Conservation (phyloP, 2,797 vertebrate genomes). For the Phrynocephalus vlangalii region DNA sequence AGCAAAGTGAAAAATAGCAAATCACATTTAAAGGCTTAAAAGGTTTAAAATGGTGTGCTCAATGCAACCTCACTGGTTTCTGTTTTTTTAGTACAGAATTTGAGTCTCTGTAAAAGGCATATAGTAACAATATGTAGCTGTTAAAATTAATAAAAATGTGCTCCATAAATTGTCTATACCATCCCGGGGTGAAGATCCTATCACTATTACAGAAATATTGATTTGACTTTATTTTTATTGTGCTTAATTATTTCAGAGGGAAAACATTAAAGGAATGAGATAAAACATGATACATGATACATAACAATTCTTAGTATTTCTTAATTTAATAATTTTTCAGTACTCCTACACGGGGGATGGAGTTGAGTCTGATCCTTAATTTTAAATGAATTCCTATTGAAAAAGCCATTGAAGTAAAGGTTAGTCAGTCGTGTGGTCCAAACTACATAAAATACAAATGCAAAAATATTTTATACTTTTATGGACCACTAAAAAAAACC, state of each 20-base stretch:
- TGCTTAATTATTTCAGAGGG: constrained; percentile 11
- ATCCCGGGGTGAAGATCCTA: not conserved
- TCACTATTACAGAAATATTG: constrained; percentile 22
- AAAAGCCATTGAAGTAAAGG: too few relatives aligned
- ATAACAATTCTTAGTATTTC: not conserved
- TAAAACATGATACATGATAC: not conserved
- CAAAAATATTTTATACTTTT: too few relatives aligned
- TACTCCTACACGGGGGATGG: not conserved
- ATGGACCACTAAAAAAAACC: too few relatives aligned
- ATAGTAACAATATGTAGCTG: constrained; percentile 7
- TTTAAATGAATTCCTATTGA: too few relatives aligned
- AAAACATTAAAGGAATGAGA: not conserved
- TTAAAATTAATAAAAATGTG: not conserved
- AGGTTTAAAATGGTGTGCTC: constrained; percentile 17
- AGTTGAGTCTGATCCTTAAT: not conserved
- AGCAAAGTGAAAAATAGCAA: constrained; percentile 28
- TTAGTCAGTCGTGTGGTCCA: too few relatives aligned
- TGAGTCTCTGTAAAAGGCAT: constrained; percentile 32
- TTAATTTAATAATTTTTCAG: too few relatives aligned
- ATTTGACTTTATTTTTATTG: constrained; percentile 32
- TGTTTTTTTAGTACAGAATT: not conserved
- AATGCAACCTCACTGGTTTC: constrained; percentile 31
- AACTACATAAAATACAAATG: too few relatives aligned
- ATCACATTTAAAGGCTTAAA: constrained; percentile 2
- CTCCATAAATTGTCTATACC: constrained; percentile 31